These are phyloP conservation scores for Magallana gigas DNA, from an alignment of 1,140 invertebrate species.

Conservation along the genomic window DNA sequence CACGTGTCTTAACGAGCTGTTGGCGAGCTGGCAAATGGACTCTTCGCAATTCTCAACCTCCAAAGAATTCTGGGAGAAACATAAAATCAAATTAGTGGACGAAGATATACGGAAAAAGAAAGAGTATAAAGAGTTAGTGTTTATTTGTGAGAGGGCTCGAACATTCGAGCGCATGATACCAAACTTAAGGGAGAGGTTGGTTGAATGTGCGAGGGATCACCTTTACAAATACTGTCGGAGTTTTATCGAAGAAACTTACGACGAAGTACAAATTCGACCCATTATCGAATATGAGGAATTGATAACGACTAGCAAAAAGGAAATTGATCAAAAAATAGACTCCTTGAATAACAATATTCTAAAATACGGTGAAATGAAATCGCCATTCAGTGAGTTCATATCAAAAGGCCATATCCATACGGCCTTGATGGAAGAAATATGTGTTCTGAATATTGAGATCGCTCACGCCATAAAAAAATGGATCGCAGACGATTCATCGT, in stretches of 20 bases:
- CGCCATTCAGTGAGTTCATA: conserved; percentile 65
- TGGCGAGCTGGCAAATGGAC: conserved; percentile 55
- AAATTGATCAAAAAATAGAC: conserved; percentile 63
- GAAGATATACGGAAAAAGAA: conserved; percentile 49
- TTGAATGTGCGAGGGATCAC: conserved; percentile 65
- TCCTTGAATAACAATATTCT: conserved; percentile 65
- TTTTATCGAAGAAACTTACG: conserved; percentile 64
- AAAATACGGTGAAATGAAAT: conserved; percentile 66
- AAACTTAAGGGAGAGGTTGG: conserved; percentile 57
- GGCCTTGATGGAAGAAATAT: conserved; percentile 66
- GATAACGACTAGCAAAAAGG: conserved; percentile 59
- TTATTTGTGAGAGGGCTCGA: conserved; percentile 64
- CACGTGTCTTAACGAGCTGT: conserved; percentile 57
- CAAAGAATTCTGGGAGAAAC: conserved; percentile 66
- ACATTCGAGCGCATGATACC: conserved; percentile 69
- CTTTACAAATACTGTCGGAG: conserved; percentile 68
- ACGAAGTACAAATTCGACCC: conserved; percentile 60
- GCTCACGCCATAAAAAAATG: conserved; percentile 64
- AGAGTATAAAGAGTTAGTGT: conserved; percentile 55
- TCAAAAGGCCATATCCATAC: conserved; percentile 60
- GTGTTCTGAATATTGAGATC: conserved; percentile 65
- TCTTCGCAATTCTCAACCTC: conserved; percentile 58
- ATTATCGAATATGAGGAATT: conserved; percentile 64
- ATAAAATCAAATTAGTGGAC: conserved; percentile 50
- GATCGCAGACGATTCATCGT: conserved; percentile 63